A percentile compares a stretch with the other conserved stretches of the same genome.
Conservation (phyloP, 2,113 vertebrate genomes). For the Shinisaurus crocodilurus region DNA sequence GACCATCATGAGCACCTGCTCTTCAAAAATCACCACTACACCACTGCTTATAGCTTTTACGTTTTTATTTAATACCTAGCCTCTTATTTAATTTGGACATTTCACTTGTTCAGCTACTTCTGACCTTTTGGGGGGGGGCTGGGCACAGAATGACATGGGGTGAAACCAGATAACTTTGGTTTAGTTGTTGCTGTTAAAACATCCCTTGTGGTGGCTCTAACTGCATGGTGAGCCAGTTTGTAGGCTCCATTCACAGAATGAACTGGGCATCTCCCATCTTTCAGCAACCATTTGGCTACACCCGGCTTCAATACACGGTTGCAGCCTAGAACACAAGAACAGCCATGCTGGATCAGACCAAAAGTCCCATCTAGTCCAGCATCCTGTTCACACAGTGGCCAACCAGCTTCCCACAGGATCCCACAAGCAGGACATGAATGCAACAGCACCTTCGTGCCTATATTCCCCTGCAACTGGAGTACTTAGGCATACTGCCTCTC, state of each 20-base stretch:
- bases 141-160: not conserved
- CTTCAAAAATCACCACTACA: not conserved
- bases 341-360: too few species aligned
- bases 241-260: not conserved
- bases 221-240: not conserved
- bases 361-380: too few species aligned
- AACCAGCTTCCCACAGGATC: too few species aligned
- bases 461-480: too few species aligned
- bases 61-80: not conserved
- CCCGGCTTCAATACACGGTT: not conserved
- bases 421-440: too few species aligned
- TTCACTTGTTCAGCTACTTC: not conserved
- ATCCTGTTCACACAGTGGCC: too few species aligned
- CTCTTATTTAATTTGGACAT: accelerated
- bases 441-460: too few species aligned
- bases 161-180: not conserved
- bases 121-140: accelerated
- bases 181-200: not conserved
- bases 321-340: not conserved
- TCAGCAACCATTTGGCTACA: not conserved
- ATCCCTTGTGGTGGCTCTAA: not conserved
- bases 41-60: not conserved
- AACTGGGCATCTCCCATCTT: not conserved
- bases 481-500: too few species aligned
- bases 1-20: too few species aligned